These are phyloP conservation scores for Chloroceryle aenea DNA, from an alignment of 2,113 vertebrate genomes.

Conservation along the genomic window DNA sequence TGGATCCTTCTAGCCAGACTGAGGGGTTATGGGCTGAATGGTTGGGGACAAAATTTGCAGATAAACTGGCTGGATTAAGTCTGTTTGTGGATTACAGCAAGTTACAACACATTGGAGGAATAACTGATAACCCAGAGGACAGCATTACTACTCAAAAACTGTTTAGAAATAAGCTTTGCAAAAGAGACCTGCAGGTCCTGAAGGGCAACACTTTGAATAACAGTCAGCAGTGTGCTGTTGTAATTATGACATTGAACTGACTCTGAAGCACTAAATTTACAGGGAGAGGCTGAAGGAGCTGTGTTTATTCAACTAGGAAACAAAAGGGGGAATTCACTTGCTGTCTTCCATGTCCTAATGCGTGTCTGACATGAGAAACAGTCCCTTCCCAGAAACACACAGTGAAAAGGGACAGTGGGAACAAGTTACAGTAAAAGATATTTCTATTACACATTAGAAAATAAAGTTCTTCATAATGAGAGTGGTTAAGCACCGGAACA, in stretches of 20 bases:
- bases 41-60: neutral
- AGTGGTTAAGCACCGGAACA: neutral
- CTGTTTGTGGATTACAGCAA: neutral
- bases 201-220: neutral
- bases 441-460: neutral
- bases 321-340: neutral
- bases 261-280: rapidly evolving
- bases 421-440: neutral
- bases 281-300: neutral
- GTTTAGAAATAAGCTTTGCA: neutral
- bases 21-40: rapidly evolving
- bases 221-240: neutral
- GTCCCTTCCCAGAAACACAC: neutral
- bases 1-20: neutral
- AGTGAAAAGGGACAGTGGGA: neutral
- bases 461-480: neutral
- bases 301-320: neutral
- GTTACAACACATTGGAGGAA: neutral
- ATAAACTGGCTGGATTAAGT: neutral
- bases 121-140: neutral
- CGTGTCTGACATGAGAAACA: neutral
- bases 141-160: neutral
- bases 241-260: neutral
- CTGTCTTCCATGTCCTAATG: neutral
- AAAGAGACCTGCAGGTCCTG: neutral